Conservation (phyloP, 2,888 invertebrate species). For the Hoplodrina blanda region DNA sequence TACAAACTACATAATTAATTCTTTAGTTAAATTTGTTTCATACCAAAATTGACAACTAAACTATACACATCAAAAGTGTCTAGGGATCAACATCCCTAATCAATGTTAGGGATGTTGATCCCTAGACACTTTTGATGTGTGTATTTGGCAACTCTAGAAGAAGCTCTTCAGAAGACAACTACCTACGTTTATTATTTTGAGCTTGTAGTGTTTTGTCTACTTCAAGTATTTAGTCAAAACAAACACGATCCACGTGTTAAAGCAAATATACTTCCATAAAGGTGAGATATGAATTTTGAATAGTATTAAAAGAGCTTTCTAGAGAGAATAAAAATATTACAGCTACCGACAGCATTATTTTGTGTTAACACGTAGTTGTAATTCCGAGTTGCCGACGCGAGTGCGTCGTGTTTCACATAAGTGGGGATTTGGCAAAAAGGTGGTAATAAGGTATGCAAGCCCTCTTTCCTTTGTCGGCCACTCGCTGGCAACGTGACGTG, state of each 20-base stretch:
- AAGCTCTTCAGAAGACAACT: background rate
- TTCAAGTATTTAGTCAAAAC: conserved; percentile 31
- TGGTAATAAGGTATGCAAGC: conserved; percentile 90
- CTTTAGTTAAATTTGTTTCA: background rate
- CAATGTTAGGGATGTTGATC: too few species aligned
- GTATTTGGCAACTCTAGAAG: too few species aligned
- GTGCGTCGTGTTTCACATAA: conserved; percentile 87
- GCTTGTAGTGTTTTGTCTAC: background rate
- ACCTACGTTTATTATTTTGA: background rate
- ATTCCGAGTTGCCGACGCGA: conserved; percentile 81
- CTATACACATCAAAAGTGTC: too few species aligned
- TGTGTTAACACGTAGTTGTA: conserved; percentile 80
- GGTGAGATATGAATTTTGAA: conserved; percentile 48
- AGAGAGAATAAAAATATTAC: conserved; percentile 64
- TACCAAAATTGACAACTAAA: background rate
- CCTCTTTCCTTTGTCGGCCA: conserved; percentile 90
- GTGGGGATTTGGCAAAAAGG: conserved; percentile 89
- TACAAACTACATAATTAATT: background rate
- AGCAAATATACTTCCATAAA: conserved; percentile 23
- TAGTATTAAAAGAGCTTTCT: conserved; percentile 48
- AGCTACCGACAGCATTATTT: conserved; percentile 67
- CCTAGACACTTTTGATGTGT: too few species aligned
- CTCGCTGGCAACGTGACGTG: conserved; percentile 88
- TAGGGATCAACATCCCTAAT: too few species aligned
- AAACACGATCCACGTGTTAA: conserved; percentile 32